A percentile compares a stretch with the other conserved stretches of the same genome.
phyloP scores from a whole-genome alignment of 1,140 invertebrate genomes.

The Tenebrio molitor region DNA sequence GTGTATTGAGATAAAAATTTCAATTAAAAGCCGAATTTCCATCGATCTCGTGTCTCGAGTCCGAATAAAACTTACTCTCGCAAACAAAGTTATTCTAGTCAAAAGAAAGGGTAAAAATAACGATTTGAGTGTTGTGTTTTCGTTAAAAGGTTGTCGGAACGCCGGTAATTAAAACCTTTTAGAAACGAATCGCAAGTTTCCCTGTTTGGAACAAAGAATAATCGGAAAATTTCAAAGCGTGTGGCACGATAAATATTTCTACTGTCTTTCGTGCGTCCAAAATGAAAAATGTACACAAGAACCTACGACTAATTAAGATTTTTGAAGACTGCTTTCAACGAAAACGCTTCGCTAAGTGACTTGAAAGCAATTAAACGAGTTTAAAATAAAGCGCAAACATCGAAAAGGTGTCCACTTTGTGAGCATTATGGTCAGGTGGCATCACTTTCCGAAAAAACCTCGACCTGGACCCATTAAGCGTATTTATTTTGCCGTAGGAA shows the following conservation, averaged over 20 bases:
- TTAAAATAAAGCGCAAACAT: background rate
- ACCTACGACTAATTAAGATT: slow-evolving; percentile 18
- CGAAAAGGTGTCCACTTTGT: background rate
- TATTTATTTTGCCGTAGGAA: too few relatives aligned
- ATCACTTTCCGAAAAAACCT: too few relatives aligned
- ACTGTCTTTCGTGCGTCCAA: background rate
- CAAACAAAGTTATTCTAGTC: too few relatives aligned
- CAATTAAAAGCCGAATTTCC: background rate
- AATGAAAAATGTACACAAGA: slow-evolving; percentile 23
- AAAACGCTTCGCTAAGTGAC: slow-evolving; percentile 2
- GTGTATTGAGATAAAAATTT: slow-evolving; percentile 15
- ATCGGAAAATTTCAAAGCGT: too few relatives aligned
- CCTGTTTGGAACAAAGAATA: slow-evolving; percentile 1
- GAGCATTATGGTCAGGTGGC: background rate
- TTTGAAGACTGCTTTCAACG: slow-evolving; percentile 8
- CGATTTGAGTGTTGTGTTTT: too few relatives aligned
- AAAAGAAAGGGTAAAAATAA: too few relatives aligned
- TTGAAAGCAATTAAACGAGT: slow-evolving; percentile 9
- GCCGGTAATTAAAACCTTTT: too few relatives aligned
- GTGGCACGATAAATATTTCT: background rate
- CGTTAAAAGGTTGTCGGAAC: too few relatives aligned
- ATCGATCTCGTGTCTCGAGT: background rate
- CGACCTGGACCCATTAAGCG: too few relatives aligned
- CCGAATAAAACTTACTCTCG: too few relatives aligned
- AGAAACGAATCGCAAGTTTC: too few relatives aligned